A percentile compares a stretch with the other conserved stretches of the same genome.
Evolutionary conservation across 2,113 vertebrate species (phyloP).

Genomic region (Saccopteryx bilineata): DNA sequence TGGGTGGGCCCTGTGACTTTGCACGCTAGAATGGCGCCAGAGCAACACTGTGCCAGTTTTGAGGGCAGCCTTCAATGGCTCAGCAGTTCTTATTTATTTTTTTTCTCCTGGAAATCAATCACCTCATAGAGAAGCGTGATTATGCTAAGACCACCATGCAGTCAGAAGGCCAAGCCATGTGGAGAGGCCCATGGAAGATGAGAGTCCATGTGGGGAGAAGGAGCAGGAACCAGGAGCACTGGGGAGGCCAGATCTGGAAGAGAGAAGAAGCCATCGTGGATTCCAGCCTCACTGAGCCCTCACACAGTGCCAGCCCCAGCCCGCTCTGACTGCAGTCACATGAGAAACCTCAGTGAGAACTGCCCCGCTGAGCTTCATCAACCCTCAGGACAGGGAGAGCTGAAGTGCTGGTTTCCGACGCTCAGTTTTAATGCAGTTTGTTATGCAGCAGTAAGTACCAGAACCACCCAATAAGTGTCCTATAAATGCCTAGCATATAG

Average conservation of each 20-base stretch:
- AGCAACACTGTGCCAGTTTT: background rate
- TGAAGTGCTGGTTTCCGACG: background rate
- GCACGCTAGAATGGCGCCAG: background rate
- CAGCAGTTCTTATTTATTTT: background rate
- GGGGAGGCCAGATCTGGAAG: background rate
- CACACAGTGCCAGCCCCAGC: background rate
- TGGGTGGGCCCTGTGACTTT: background rate
- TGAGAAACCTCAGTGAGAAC: background rate
- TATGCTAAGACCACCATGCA: background rate
- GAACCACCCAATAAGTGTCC: background rate
- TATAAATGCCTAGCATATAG: background rate
- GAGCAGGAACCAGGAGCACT: background rate
- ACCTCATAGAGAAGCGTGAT: background rate
- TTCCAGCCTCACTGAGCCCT: background rate
- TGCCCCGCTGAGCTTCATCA: background rate
- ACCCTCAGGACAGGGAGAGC: background rate
- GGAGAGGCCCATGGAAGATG: background rate
- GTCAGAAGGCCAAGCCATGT: background rate
- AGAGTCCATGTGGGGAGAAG: background rate
- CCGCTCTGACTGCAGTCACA: background rate
- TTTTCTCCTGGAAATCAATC: background rate
- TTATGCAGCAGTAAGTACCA: background rate
- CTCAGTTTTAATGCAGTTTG: background rate
- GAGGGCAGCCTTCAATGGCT: background rate
- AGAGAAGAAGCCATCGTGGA: background rate